A percentile compares a stretch with the other conserved stretches of the same genome.
These are phyloP conservation scores for Protaetia brevitarsis DNA, from an alignment of 1,140 invertebrate genomes.

Conservation along the genomic window DNA sequence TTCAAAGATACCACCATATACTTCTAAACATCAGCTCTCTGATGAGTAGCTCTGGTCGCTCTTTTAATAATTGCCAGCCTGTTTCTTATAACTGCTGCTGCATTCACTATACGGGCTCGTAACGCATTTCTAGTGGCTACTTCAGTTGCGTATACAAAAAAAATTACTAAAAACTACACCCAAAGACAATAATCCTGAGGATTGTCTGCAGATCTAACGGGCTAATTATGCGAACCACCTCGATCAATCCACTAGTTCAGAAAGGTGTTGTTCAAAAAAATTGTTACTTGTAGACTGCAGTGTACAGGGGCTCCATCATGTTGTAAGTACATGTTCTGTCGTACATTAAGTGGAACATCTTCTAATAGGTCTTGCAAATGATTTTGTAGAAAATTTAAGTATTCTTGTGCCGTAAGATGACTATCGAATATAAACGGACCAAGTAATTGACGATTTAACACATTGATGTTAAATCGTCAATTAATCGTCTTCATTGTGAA, in stretches of 20 bases:
- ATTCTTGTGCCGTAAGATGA: neutral
- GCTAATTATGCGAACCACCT: neutral
- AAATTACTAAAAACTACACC: neutral
- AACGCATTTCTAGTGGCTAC: too few species aligned
- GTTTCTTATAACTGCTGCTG: too few species aligned
- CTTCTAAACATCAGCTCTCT: neutral
- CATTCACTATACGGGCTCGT: too few species aligned
- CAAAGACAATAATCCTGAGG: too few species aligned
- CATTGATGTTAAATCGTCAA: neutral
- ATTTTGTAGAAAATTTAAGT: conserved; percentile 12
- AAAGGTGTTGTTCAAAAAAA: conserved; percentile 23
- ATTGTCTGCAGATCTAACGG: too few species aligned
- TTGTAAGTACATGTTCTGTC: too few species aligned
- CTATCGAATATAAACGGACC: neutral
- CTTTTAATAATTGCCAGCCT: neutral
- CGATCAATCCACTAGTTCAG: neutral
- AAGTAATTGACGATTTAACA: too few species aligned
- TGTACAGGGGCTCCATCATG: too few species aligned
- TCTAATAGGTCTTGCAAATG: too few species aligned
- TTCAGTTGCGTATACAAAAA: neutral
- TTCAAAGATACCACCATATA: neutral
- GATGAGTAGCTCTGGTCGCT: neutral
- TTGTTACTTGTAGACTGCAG: too few species aligned
- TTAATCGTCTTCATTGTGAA: conserved; percentile 20
- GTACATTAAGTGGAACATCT: too few species aligned